A percentile compares a stretch with the other conserved stretches of the same genome.
Evolutionary conservation across 2,797 vertebrate genomes (phyloP).

Genomic region (Phoxinus dragarum): DNA sequence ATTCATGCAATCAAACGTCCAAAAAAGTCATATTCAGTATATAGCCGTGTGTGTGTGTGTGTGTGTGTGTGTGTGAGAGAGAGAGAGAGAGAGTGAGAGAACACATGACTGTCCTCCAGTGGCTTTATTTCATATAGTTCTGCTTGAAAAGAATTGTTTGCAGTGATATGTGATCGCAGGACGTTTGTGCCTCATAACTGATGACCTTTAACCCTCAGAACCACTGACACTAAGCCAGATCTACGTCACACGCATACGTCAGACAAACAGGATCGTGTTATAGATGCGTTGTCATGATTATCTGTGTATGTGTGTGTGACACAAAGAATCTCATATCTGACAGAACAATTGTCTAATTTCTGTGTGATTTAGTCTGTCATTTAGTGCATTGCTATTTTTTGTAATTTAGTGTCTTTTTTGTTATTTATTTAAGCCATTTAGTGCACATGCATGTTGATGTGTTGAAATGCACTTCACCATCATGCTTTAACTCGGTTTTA

Average conservation of each 20-base stretch:
- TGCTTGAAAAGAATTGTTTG: too few species aligned
- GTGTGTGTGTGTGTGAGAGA: not conserved
- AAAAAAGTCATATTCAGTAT: not conserved
- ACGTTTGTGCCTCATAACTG: not conserved
- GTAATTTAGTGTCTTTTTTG: not conserved
- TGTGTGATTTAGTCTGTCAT: not conserved
- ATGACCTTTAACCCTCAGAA: constrained; percentile 1
- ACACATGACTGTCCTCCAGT: not conserved
- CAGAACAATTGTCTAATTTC: not conserved
- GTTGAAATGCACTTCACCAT: too few species aligned
- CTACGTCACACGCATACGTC: constrained; percentile 2
- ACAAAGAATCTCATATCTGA: constrained; percentile 10
- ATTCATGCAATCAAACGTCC: not conserved
- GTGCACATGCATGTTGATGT: too few species aligned
- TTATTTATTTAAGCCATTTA: too few species aligned
- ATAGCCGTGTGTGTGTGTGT: not conserved
- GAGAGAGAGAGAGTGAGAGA: too few species aligned
- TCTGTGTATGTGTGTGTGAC: not conserved
- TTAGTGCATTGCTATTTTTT: too few species aligned
- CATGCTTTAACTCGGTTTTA: too few species aligned
- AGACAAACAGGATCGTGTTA: not conserved
- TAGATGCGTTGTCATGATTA: not conserved
- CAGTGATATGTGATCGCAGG: not conserved
- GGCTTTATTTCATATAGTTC: not conserved
- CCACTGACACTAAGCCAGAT: not conserved